phyloP scores from a whole-genome alignment of 2,113 vertebrate species.

The Equus przewalskii region DNA sequence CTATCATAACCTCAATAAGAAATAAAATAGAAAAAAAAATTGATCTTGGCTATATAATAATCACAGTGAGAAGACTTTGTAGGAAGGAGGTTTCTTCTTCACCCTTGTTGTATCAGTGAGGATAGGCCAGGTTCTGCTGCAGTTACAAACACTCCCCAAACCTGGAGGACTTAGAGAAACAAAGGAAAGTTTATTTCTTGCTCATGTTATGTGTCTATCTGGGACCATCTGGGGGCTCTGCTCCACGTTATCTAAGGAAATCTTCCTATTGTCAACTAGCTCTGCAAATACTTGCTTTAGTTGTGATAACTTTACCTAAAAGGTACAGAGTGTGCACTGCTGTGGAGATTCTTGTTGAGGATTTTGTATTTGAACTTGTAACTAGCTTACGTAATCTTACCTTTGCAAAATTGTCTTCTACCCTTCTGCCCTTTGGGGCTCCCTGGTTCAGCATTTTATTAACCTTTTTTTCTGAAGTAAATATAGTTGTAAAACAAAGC shows the following conservation, averaged over 20 bases:
- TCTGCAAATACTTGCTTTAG: background rate
- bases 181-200: background rate
- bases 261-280: background rate
- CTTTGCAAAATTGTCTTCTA: background rate
- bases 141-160: background rate
- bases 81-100: background rate
- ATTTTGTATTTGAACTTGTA: background rate
- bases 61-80: background rate
- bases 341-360: background rate
- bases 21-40: no score
- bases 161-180: background rate
- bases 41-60: background rate
- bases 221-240: background rate
- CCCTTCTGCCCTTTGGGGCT: background rate
- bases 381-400: background rate
- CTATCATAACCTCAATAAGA: no score
- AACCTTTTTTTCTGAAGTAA: background rate
- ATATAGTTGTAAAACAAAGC: background rate
- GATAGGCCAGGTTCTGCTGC: background rate
- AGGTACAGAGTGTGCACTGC: accelerated
- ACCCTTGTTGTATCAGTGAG: background rate
- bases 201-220: background rate
- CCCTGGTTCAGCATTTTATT: background rate
- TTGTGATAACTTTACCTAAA: background rate
- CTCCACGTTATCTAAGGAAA: background rate